A percentile compares a stretch with the other conserved stretches of the same genome.
These are phyloP conservation scores for Lycopodina hypogea DNA, from an alignment of 37 sponge, comb jelly and placozoan genomes.

Conservation along the genomic window DNA sequence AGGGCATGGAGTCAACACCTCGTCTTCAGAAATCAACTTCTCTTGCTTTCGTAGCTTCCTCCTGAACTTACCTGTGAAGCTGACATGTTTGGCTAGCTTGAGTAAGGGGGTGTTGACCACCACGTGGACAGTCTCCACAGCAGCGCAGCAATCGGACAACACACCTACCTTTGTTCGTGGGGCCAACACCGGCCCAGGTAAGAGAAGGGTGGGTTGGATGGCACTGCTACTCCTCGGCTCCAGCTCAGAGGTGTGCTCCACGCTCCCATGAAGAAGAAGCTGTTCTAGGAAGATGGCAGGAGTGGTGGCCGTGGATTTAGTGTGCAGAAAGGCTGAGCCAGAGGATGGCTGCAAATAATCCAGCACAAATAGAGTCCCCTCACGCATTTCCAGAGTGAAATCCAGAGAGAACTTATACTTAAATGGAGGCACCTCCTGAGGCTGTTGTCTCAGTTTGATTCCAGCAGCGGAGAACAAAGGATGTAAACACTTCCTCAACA, in stretches of 20 bases:
- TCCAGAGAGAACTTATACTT: conserved; percentile 23
- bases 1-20: conserved; percentile 7
- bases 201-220: not conserved
- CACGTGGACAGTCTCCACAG: conserved; percentile 1
- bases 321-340: not conserved
- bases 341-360: not conserved
- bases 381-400: conserved; percentile 18
- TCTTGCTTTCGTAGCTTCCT: not conserved
- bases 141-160: conserved; percentile 12
- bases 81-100: conserved; percentile 36
- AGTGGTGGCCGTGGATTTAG: not conserved
- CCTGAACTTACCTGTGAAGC: conserved; percentile 15
- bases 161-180: not conserved
- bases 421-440: conserved; percentile 4
- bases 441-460: conserved; percentile 17
- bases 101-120: conserved; percentile 29
- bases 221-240: not conserved
- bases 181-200: not conserved
- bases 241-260: conserved; percentile 11
- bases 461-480: conserved; percentile 27
- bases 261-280: conserved; percentile 4
- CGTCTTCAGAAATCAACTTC: not conserved
- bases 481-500: conserved; percentile 27
- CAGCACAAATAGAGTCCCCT: conserved; percentile 25
- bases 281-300: conserved; percentile 36